Conservation (phyloP, 23 tunicate species). For the Corella eumyota region DNA sequence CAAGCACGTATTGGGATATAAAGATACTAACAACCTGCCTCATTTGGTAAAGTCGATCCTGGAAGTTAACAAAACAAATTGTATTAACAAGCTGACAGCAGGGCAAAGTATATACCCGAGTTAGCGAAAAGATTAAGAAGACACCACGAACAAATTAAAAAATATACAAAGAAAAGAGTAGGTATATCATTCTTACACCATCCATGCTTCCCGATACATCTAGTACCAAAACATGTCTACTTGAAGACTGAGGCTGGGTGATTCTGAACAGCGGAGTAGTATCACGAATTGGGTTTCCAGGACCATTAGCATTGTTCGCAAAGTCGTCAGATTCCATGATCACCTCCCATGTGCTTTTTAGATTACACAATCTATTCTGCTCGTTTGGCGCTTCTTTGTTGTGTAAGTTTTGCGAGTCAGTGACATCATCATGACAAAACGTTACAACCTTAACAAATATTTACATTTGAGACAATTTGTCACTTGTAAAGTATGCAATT, state of each 20-base stretch:
- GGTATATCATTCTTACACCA: constrained; percentile 15
- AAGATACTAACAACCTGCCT: constrained; percentile 27
- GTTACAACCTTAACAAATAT: constrained; percentile 16
- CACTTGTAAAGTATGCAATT: no score
- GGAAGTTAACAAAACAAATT: not conserved
- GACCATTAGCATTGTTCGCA: constrained; percentile 7
- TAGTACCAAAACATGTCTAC: constrained; percentile 44
- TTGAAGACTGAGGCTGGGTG: constrained; percentile 9
- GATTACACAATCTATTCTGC: constrained; percentile 36
- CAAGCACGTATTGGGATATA: constrained; percentile 17
- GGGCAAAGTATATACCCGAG: no score
- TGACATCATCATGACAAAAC: constrained; percentile 43
- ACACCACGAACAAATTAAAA: no score
- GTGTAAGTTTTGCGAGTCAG: constrained; percentile 28
- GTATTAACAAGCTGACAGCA: not conserved
- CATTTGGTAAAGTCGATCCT: constrained; percentile 32
- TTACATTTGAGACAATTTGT: no score
- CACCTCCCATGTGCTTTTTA: constrained; percentile 51
- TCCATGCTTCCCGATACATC: constrained; percentile 64
- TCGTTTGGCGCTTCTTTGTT: constrained; percentile 52
- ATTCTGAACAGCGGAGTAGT: constrained; percentile 29
- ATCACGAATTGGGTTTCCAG: not conserved
- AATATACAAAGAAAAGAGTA: not conserved
- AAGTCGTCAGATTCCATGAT: constrained; percentile 27
- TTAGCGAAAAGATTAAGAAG: no score